Conservation (phyloP, 35 echinoderm and acorn worm species). For the Lytechinus pictus region DNA sequence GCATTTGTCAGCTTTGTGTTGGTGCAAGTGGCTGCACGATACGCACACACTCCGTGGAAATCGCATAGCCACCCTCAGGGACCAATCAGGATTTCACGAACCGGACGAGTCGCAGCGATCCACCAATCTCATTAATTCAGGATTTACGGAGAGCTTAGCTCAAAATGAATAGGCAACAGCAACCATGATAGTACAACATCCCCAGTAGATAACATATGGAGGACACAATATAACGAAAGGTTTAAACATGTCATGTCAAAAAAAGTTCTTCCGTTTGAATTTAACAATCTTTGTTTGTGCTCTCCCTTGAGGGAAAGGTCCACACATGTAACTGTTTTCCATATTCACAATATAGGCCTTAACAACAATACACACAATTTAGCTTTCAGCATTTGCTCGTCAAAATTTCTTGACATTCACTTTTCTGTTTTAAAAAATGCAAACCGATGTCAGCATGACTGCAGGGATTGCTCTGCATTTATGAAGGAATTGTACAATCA, state of each 20-base stretch:
- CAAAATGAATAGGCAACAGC: background rate
- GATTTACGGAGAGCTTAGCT: background rate
- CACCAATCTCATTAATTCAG: conserved; percentile 18
- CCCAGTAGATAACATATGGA: background rate
- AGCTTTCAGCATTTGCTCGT: too few relatives aligned
- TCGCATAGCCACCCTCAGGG: background rate
- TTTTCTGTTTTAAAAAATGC: too few relatives aligned
- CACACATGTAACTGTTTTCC: too few relatives aligned
- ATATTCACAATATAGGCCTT: too few relatives aligned
- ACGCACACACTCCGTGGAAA: background rate
- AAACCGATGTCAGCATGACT: too few relatives aligned
- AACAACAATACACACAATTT: too few relatives aligned
- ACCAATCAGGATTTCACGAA: conserved; percentile 1
- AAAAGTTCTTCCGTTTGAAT: background rate
- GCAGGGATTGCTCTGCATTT: too few relatives aligned
- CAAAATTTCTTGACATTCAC: too few relatives aligned
- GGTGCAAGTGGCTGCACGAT: background rate
- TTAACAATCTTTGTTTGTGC: background rate
- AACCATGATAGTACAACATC: background rate
- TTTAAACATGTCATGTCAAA: background rate
- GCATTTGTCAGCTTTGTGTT: background rate
- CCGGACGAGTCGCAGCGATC: background rate
- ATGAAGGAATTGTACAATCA: too few relatives aligned
- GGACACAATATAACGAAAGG: background rate
- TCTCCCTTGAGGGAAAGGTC: too few relatives aligned